Evolutionary conservation across 2,888 invertebrate genomes (phyloP).

Genomic region (Himalopsyche tibetana): DNA sequence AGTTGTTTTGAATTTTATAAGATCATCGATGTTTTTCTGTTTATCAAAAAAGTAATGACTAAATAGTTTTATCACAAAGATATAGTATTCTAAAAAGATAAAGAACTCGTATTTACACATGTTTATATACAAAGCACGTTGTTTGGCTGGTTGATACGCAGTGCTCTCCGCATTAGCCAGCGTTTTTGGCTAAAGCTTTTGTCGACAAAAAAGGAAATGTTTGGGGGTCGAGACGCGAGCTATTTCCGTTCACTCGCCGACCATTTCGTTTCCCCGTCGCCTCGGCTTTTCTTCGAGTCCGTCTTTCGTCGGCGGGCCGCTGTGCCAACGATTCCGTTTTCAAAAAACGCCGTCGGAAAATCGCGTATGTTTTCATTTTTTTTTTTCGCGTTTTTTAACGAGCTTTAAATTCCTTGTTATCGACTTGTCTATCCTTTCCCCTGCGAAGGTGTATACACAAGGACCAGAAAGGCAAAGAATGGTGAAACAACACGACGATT

Average conservation of each 20-base stretch:
- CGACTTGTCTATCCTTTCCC: too few relatives aligned
- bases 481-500: too few relatives aligned
- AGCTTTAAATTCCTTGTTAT: too few relatives aligned
- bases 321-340: background rate
- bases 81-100: too few relatives aligned
- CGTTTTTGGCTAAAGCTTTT: constrained; percentile 8
- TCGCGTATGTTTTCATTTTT: background rate
- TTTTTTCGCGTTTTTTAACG: background rate
- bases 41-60: too few relatives aligned
- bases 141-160: constrained; percentile 14
- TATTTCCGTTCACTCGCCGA: background rate
- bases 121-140: background rate
- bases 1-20: too few relatives aligned
- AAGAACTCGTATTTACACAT: too few relatives aligned
- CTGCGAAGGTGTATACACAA: too few relatives aligned
- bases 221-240: constrained; percentile 20
- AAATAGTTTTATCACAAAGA: too few relatives aligned
- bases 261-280: background rate
- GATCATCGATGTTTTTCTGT: too few relatives aligned
- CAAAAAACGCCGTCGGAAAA: background rate
- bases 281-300: background rate
- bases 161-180: constrained; percentile 5
- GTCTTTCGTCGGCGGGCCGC: constrained; percentile 26
- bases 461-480: too few relatives aligned
- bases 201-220: constrained; percentile 30